Evolutionary conservation across 1,140 invertebrate species (phyloP), one percentile per base, ranked within the genome.

Genomic region (Parasteatoda tepidariorum): DNA sequence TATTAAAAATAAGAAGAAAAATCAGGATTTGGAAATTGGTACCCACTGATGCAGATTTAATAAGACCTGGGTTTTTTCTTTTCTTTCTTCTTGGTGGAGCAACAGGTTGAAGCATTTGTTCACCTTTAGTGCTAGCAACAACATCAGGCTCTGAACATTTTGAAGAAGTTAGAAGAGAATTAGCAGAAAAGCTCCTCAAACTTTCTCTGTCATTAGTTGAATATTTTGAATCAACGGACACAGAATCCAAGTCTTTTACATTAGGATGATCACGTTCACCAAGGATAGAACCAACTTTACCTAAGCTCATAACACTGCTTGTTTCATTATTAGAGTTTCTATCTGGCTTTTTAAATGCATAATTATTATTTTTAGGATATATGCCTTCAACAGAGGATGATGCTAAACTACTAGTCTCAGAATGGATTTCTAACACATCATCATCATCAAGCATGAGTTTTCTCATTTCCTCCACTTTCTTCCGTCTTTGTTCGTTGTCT

Each of bases 111-210:
- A 85, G 71, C 24, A 85, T 30, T 87, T 87, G 55, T 24, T 86
- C 73, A 84, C 92, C 92, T 90, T 97, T 97, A 75, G 96, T 96
- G 89, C 96, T 97, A 66, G 95, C 95, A 83, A 98, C 96, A 85
- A 98, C 94, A 90, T 98, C 96, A 30, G 96, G 96, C 89, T 97
- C 96, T 41, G 84, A 67, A 66, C 78, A 70, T 55, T 79, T 84
- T 41, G 74, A 54, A 3, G 66, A 75, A 48, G 28, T 62, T 64
- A 48, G 0, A 57, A 34, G 6, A 61, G 61, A 34, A 13, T 9
- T 6, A 24, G 26, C 26, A n/a, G 30, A 28, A 61, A 11, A 38
- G 24, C 30, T 9, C 30, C 34, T 13, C 11, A 55, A 6, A 2
- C 74, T 70, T 55, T 64, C 62, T 7, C 33, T 79, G 41, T 78